Evolutionary conservation across 1,140 invertebrate species (phyloP).

Genomic region (Eueides isabella): DNA sequence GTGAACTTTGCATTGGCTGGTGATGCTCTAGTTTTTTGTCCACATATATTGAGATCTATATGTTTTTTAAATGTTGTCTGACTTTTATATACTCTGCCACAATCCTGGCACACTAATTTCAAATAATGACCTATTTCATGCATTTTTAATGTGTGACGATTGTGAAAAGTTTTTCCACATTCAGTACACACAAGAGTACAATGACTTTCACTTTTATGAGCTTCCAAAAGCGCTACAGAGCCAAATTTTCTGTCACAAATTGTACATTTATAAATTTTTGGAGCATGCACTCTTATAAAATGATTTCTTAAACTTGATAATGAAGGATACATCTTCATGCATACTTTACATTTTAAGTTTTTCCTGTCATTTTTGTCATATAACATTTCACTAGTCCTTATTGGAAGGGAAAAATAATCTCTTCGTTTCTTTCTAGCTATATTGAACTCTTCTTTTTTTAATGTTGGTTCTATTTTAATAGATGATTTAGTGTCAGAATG

Average conservation of each 20-base stretch:
- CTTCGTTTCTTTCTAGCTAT: constrained; percentile 37
- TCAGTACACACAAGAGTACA: constrained; percentile 58
- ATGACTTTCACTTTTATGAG: constrained; percentile 61
- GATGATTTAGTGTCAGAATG: constrained; percentile 21
- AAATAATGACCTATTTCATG: constrained; percentile 63
- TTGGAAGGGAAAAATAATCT: constrained; percentile 36
- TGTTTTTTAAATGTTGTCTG: constrained; percentile 67
- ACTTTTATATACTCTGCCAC: constrained; percentile 69
- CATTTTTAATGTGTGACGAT: constrained; percentile 63
- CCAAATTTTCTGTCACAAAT: constrained; percentile 63
- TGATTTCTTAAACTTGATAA: constrained; percentile 61
- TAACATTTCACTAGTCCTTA: constrained; percentile 58
- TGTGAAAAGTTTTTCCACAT: constrained; percentile 67
- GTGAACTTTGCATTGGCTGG: constrained; percentile 61
- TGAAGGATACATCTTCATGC: constrained; percentile 54
- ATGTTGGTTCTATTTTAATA: constrained; percentile 25
- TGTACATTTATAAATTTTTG: constrained; percentile 60
- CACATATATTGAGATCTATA: constrained; percentile 66
- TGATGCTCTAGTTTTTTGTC: constrained; percentile 54
- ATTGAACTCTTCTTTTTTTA: constrained; percentile 27
- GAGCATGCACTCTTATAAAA: constrained; percentile 67
- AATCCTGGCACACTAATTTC: constrained; percentile 60
- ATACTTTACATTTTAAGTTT: constrained; percentile 58
- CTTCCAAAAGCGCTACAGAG: constrained; percentile 52
- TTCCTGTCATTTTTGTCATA: constrained; percentile 51